Base-by-base conservation (phyloP, 2,888 invertebrate species). In the Petrolisthes cinctipes region DNA sequence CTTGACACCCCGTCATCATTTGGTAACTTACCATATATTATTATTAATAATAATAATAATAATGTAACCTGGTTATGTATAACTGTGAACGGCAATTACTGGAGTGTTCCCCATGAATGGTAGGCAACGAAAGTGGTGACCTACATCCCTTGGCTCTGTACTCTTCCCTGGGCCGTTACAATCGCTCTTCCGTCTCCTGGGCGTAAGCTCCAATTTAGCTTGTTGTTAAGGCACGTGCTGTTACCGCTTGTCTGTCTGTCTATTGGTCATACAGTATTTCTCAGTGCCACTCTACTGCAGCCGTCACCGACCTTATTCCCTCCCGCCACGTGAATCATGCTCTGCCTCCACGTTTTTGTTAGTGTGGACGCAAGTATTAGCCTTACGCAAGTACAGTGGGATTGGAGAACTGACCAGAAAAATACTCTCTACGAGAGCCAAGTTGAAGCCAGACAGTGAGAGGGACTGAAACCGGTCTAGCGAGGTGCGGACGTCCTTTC, bases 101-200 rank as follows among this genome's bases (percentile, higher is more conserved):
- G n/a, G n/a, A 68, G 79, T 37, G 85, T 82, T 86, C 81, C 76
- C 82, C 76, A 82, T 66, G 86, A 71, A 79, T 85, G 85, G 85
- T 85, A 79, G 85, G 51, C 85, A 85, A 85, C 51, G 81, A 76
- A 82, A 81, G 75, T 82, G 56, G 82, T 86, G 86, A 82, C 82
- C 86, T 82, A 86, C 82, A 86, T 86, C 82, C 86, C 68, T 68
- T 53, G 82, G 68, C 82, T 17, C 82, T 68, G 82, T 71, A 20
- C 80, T 80, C 23, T 37, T 23, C 9, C 11, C 14, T 4, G 17
- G 7, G 54, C 5, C 68, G 20, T 66, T 54, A 66, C 53, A 11
- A 11, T 54, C 37, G 53, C 78, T 20, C 51, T 6, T n/a, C 20
- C 73, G 17, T 9, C 82, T 3, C 4, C 71, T 73, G 6, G 54